Conservation (phyloP, 2,888 invertebrate genomes). For the Calliphora vomitoria region DNA sequence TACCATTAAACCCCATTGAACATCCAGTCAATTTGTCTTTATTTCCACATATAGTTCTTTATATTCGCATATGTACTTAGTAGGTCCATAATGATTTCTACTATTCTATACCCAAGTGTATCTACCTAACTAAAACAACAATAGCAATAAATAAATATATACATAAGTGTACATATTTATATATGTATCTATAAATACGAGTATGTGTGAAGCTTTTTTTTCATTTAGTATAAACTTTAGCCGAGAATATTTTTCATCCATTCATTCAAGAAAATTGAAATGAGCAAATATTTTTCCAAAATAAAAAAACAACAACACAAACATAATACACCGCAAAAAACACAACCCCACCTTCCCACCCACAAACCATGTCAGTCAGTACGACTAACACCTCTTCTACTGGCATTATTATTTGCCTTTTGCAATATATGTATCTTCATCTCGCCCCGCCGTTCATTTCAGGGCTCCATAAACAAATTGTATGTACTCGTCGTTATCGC, state of each 20-base stretch:
- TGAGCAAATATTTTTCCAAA: slow-evolving; percentile 67
- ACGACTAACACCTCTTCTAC: slow-evolving; percentile 29
- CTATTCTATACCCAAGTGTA: not conserved
- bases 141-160: not conserved
- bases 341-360: slow-evolving; percentile 48
- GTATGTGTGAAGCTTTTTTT: slow-evolving; percentile 47
- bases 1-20: too few species aligned
- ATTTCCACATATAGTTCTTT: not conserved
- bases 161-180: slow-evolving; percentile 18
- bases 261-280: slow-evolving; percentile 72
- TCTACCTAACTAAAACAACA: not conserved
- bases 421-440: slow-evolving; percentile 13
- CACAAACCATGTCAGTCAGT: slow-evolving; percentile 29
- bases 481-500: slow-evolving; percentile 39
- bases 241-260: slow-evolving; percentile 65
- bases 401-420: slow-evolving; percentile 42
- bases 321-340: slow-evolving; percentile 28
- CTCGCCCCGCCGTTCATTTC: slow-evolving; percentile 22
- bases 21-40: not conserved
- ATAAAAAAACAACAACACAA: slow-evolving; percentile 42
- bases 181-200: slow-evolving; percentile 5
- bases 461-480: slow-evolving; percentile 2
- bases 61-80: not conserved
- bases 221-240: slow-evolving; percentile 42
- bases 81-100: not conserved